Conservation (phyloP, 2,797 vertebrate genomes). For the Graptemys geographica region DNA sequence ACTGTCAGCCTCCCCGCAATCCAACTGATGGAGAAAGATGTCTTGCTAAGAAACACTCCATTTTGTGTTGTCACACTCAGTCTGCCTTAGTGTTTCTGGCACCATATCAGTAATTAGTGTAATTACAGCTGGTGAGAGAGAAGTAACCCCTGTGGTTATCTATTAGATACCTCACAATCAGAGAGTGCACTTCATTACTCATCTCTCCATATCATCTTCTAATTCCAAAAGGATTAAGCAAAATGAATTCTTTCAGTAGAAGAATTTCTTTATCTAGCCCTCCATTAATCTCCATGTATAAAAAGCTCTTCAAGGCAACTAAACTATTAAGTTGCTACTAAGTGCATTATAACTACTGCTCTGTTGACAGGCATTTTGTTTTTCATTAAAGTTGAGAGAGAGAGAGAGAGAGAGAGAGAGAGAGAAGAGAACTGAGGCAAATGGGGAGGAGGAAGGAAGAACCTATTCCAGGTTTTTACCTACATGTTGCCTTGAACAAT, state of each 20-base stretch:
- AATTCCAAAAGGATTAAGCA: constrained; percentile 78
- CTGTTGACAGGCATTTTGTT: constrained; percentile 47
- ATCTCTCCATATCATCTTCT: constrained; percentile 66
- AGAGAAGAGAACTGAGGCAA: not conserved
- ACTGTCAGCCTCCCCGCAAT: not conserved
- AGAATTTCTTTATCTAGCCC: constrained; percentile 69
- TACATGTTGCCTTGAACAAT: not conserved
- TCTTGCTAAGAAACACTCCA: constrained; percentile 41
- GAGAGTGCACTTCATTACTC: constrained; percentile 72
- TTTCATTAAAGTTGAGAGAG: constrained; percentile 39
- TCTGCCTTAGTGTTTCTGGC: constrained; percentile 69
- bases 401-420: not conserved
- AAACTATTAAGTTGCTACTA: constrained; percentile 68
- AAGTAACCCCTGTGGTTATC: constrained; percentile 78
- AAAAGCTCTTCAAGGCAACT: constrained; percentile 69
- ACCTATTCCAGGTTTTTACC: constrained; percentile 17
- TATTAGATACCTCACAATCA: constrained; percentile 76
- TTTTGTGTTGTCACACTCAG: constrained; percentile 51
- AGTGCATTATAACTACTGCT: constrained; percentile 35
- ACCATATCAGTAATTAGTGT: constrained; percentile 74
- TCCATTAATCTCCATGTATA: constrained; percentile 61
- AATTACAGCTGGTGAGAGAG: constrained; percentile 77
- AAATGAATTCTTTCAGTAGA: constrained; percentile 69
- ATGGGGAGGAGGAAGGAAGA: not conserved
- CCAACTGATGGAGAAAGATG: not conserved